These are phyloP conservation scores for Netelia inedita DNA, from an alignment of 2,888 invertebrate species.

Conservation along the genomic window DNA sequence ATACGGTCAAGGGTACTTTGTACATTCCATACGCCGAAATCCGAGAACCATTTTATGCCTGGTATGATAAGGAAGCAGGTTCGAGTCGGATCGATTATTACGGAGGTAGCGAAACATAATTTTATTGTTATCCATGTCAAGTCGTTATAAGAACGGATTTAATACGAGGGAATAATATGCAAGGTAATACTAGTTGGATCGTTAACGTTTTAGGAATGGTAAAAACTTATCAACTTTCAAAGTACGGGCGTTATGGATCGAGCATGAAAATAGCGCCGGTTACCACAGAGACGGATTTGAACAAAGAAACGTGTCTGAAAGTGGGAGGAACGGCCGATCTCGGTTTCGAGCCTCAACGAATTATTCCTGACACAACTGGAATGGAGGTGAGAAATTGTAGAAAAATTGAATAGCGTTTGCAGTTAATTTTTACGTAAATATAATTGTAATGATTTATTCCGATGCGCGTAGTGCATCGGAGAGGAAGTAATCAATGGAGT, in stretches of 20 bases:
- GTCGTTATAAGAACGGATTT: too few relatives aligned
- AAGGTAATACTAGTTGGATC: too few relatives aligned
- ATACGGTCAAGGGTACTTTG: slow-evolving; percentile 92
- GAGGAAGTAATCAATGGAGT: slow-evolving; percentile 90
- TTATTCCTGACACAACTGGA: slow-evolving; percentile 92
- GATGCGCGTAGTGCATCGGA: slow-evolving; percentile 84
- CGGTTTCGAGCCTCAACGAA: slow-evolving; percentile 90
- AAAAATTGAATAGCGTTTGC: slow-evolving; percentile 2
- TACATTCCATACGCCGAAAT: slow-evolving; percentile 98
- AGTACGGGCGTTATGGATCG: slow-evolving; percentile 88
- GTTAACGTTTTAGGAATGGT: slow-evolving; percentile 89
- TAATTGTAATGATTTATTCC: slow-evolving; percentile 13
- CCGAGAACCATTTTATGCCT: slow-evolving; percentile 95
- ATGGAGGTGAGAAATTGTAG: slow-evolving; percentile 87
- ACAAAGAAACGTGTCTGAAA: slow-evolving; percentile 92
- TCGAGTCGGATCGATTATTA: slow-evolving; percentile 97
- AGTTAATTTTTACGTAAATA: slow-evolving; percentile 12
- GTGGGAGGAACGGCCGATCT: slow-evolving; percentile 91
- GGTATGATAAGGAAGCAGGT: slow-evolving; percentile 91
- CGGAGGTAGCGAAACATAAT: slow-evolving; percentile 87
- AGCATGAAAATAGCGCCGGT: slow-evolving; percentile 94
- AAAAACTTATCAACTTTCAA: slow-evolving; percentile 94
- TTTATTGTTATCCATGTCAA: background rate
- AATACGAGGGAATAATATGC: too few relatives aligned
- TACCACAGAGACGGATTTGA: slow-evolving; percentile 90